Base-by-base conservation (phyloP, 2,888 invertebrate species). In the Calameuta idolon region DNA sequence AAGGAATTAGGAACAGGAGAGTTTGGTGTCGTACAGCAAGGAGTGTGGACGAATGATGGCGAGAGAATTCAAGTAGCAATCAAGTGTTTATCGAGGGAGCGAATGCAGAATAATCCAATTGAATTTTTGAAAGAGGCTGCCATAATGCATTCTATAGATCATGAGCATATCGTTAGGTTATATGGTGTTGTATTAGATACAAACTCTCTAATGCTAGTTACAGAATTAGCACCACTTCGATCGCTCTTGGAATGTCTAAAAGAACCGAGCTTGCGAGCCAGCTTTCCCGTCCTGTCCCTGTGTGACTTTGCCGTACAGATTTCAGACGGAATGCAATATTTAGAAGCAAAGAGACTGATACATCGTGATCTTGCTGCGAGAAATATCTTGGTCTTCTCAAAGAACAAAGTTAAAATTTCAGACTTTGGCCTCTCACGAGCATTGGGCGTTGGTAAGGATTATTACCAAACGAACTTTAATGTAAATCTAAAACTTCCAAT, bases 51-150 rank as follows among this genome's bases (percentile, higher is more conserved):
- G 75, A 97, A 98, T 89, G 97, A 97, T 85, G 97, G 96, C 79
- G 97, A 98, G 92, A 94, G 98, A 92, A 95, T 97, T 86, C 97
- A 97, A 94, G 99, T 99, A 79, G 99, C 99, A 30, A 97, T 99
- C 85, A 99, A 99, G 93, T 98, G 98, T 91, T 93, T 99, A 78
- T 97, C 97, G 73, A 95, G 98, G 82, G 98, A 99, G 89, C 94
- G 98, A 79, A 97, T 99, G 96, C 97, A 98, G 87, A 97, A 97
- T 84, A 98, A 98, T 92, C 98, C 98, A 1, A 96, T 98, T 82
- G 98, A 99, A 92, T 99, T 99, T 92, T 93, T 99, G 75, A 99
- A 99, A 92, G 99, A 99, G 92, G 99, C 99, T 0, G 98, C 98
- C 15, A 98, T 99, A 83, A 99, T 99, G 99, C 98, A 99, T 92